These are phyloP conservation scores for Melanotaenia trifasciata DNA, from an alignment of 2,797 vertebrate species.

Conservation along the genomic window DNA sequence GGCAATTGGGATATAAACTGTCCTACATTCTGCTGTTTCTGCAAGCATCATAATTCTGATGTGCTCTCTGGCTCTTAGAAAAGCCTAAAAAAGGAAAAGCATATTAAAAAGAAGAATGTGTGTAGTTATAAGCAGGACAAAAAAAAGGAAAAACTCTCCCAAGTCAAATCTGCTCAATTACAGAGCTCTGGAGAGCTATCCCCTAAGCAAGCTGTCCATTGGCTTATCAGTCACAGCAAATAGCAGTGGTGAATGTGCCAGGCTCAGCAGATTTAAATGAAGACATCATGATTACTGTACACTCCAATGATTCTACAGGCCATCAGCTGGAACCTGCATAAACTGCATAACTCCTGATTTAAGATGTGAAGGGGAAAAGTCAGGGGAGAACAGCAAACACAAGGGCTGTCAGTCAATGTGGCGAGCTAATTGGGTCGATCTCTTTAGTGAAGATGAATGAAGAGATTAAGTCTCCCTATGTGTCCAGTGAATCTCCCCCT, in stretches of 20 bases:
- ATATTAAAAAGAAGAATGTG: constrained; percentile 59
- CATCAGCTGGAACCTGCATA: constrained; percentile 47
- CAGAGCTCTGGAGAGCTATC: constrained; percentile 74
- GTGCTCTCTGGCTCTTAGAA: constrained; percentile 42
- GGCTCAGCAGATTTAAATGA: constrained; percentile 73
- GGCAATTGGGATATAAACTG: constrained; percentile 41
- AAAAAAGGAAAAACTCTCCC: constrained; percentile 32
- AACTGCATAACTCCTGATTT: constrained; percentile 51
- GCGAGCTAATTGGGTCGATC: constrained; percentile 79
- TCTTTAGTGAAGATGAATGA: constrained; percentile 79
- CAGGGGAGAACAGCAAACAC: constrained; percentile 58
- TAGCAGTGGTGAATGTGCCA: constrained; percentile 75
- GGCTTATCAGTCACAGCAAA: constrained; percentile 78
- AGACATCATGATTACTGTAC: constrained; percentile 72
- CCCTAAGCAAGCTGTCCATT: constrained; percentile 67
- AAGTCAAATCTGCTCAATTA: constrained; percentile 78
- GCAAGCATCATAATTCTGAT: constrained; percentile 51
- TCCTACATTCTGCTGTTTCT: constrained; percentile 54
- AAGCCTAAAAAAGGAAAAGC: constrained; percentile 62
- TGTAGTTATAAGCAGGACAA: constrained; percentile 70
- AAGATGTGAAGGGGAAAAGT: constrained; percentile 17
- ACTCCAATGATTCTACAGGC: constrained; percentile 51
- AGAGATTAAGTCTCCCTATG: constrained; percentile 78
- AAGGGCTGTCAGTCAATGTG: constrained; percentile 71
- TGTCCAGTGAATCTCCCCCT: constrained; percentile 74